Evolutionary conservation across 2,113 vertebrate species (phyloP).

Genomic region (Sminthopsis crassicaudata): DNA sequence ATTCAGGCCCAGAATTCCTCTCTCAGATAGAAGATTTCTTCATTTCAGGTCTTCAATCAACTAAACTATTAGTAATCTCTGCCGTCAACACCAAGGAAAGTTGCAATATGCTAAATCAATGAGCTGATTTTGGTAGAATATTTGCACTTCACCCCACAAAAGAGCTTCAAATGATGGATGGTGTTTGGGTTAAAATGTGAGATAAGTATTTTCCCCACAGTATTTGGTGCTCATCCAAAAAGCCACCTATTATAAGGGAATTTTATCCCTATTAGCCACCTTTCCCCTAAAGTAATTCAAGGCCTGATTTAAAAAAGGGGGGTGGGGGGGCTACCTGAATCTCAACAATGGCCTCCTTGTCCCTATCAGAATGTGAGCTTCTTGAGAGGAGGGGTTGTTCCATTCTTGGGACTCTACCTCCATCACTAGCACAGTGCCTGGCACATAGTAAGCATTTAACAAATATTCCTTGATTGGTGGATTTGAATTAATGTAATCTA

Average conservation of each 20-base stretch:
- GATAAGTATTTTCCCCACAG: not conserved
- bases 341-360: not conserved
- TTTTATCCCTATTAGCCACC: not conserved
- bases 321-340: not conserved
- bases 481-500: not conserved
- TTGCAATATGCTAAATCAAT: not conserved
- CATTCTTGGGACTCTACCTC: not conserved
- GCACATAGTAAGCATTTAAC: not conserved
- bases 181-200: not conserved
- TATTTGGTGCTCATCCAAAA: not conserved
- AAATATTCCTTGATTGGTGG: not conserved
- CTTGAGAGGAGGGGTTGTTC: not conserved
- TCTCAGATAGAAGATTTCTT: not conserved
- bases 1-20: not conserved
- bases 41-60: constrained; percentile 19
- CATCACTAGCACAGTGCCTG: not conserved
- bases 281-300: not conserved
- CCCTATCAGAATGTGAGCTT: not conserved
- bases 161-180: not conserved
- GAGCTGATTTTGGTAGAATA: not conserved
- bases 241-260: not conserved
- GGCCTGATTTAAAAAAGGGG: not conserved
- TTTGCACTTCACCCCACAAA: not conserved
- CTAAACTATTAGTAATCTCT: constrained; percentile 13
- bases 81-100: not conserved